Evolutionary conservation across 1,140 invertebrate genomes (phyloP), one percentile per base, ranked within the genome.

Genomic region (Telenomus remus): DNA sequence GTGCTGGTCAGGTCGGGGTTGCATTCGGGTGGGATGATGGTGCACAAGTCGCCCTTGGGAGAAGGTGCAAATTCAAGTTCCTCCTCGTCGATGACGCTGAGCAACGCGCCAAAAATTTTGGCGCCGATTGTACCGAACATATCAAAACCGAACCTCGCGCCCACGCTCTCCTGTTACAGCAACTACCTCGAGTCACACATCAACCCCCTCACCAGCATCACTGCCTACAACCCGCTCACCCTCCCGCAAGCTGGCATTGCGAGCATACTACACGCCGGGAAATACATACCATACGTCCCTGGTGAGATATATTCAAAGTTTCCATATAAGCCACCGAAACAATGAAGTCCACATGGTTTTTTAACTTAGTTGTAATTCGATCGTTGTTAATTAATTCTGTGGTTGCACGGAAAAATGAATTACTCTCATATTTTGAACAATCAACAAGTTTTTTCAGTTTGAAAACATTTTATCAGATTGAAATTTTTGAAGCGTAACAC

Each of bases 211-310:
- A 88, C 87, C 11, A 89, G 76, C 46, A 93, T 93, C 73, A 93
- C 92, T 78, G 91, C 91, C 50, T 94, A 91, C 80, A 94, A 94
- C 85, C 93, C 94, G 0, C 81, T 94, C 46, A 91, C 90, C 11
- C 69, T 91, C 4, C 88, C 86, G 0, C 84, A 85, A 55, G 65
- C 85, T 1, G 85, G 82, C 4, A 84, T 86, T 37, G 73, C 84
- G 33, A 85, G 75, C 59, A 84, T 86, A 47, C 63, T 88, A 0
- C 86, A 88, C 55, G 90, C 88, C n/a, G 93, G 92, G n/a, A 94
- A 94, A 82, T 84, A 92, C 7, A 93, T 95, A 77, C 93, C 94
- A 4, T 93, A 94, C 84, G 94, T 96, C 4, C 95, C 94, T 1
- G 74, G 74, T 76, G 44, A 66, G 57, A 56, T 35, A 16, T 42